A percentile compares a stretch with the other conserved stretches of the same genome.
These are phyloP conservation scores for Arctopsyche grandis DNA, from an alignment of 1,140 invertebrate genomes.

Conservation along the genomic window DNA sequence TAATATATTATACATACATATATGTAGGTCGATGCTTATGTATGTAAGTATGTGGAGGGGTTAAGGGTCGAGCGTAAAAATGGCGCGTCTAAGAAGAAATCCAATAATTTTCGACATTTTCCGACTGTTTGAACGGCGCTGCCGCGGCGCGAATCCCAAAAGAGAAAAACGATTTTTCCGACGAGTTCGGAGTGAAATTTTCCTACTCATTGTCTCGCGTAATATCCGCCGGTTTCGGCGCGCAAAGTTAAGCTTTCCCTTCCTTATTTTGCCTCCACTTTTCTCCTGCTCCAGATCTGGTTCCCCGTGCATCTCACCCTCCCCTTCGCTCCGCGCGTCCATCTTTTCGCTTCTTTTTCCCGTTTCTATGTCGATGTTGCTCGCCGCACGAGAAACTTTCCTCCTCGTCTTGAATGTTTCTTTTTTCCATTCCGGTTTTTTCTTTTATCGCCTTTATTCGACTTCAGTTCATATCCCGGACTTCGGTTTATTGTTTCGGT, in stretches of 20 bases:
- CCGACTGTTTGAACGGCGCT: conserved; percentile 19
- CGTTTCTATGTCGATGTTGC: conserved; percentile 21
- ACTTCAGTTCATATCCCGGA: conserved; percentile 44
- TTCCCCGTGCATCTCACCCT: neutral
- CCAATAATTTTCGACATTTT: conserved; percentile 41
- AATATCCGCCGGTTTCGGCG: conserved; percentile 53
- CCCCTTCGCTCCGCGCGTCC: neutral
- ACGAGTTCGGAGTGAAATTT: conserved; percentile 53
- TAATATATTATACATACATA: neutral
- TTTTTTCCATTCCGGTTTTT: neutral
- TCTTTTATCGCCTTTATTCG: conserved; percentile 53
- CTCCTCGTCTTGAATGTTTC: conserved; percentile 12
- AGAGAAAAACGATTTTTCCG: conserved; percentile 50
- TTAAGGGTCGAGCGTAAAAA: conserved; percentile 12
- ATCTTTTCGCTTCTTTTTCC: conserved; percentile 30
- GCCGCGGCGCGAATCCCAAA: neutral
- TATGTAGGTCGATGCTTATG: neutral
- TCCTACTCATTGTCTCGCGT: conserved; percentile 55
- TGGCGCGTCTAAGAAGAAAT: conserved; percentile 19
- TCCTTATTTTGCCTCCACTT: conserved; percentile 7
- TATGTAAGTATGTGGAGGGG: neutral
- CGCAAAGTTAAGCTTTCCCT: conserved; percentile 44
- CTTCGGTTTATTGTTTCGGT: conserved; percentile 47
- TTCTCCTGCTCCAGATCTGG: conserved; percentile 1
- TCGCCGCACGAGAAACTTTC: conserved; percentile 47